phyloP scores from a whole-genome alignment of 2,888 invertebrate species.

The Drosophila neonasuta region DNA sequence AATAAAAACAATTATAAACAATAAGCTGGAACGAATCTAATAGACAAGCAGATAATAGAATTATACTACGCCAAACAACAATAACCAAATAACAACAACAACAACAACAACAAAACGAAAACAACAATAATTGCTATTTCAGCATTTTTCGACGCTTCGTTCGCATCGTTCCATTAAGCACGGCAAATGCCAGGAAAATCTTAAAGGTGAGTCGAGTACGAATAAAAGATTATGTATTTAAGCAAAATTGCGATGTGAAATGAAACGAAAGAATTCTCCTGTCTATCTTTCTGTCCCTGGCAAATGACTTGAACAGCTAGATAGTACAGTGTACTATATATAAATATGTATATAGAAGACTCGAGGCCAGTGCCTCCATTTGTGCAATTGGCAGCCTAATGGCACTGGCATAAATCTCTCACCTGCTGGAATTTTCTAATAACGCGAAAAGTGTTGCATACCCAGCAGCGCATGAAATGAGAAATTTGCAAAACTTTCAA shows the following conservation, averaged over 20 bases:
- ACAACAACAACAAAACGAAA: conserved; percentile 14
- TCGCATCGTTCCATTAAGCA: conserved; percentile 20
- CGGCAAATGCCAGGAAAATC: conserved; percentile 37
- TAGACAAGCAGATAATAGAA: conserved; percentile 14
- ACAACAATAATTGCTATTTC: conserved; percentile 44
- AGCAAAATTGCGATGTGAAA: conserved; percentile 30
- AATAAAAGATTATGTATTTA: conserved; percentile 32
- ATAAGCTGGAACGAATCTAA: conserved; percentile 35
- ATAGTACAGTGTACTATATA: background rate
- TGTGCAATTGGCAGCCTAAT: conserved; percentile 55
- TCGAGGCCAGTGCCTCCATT: background rate
- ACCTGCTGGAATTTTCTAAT: conserved; percentile 74
- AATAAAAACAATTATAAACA: conserved; percentile 70
- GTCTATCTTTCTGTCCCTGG: conserved; percentile 7
- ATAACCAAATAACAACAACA: conserved; percentile 3
- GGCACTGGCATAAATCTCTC: conserved; percentile 66
- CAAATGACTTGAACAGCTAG: conserved; percentile 6
- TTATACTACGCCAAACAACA: conserved; percentile 1
- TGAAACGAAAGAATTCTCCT: conserved; percentile 30
- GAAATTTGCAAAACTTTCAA: conserved; percentile 67
- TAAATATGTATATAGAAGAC: background rate
- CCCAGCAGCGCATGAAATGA: conserved; percentile 64
- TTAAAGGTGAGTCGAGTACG: conserved; percentile 50
- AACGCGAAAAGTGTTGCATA: conserved; percentile 69
- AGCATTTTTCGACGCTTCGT: conserved; percentile 38